Conservation (phyloP, 2,113 vertebrate species). For the Isichthys henryi region DNA sequence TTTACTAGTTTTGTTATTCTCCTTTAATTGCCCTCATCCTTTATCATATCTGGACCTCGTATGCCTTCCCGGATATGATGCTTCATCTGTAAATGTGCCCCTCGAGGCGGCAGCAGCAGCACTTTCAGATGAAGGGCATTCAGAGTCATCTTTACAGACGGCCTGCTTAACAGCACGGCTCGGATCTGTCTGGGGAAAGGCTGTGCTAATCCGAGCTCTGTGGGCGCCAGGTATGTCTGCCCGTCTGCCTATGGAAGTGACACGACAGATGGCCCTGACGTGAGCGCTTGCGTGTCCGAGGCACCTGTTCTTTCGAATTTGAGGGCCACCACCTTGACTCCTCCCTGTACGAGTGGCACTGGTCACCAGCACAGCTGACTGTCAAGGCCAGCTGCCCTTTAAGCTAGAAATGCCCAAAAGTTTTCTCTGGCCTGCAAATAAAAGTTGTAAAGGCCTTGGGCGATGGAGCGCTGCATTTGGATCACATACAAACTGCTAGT, state of each 20-base stretch:
- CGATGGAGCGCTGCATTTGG: background rate
- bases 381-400: conserved; percentile 12
- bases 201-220: background rate
- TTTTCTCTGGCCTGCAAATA: background rate
- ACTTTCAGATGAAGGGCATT: background rate
- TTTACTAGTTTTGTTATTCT: background rate
- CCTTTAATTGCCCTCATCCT: background rate
- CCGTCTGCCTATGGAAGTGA: background rate
- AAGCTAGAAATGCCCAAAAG: background rate
- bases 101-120: background rate
- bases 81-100: background rate
- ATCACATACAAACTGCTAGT: background rate
- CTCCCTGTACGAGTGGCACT: background rate
- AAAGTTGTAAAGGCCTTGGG: background rate
- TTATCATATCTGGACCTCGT: background rate
- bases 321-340: background rate
- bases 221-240: background rate
- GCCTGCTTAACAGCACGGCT: too few relatives aligned
- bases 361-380: conserved; percentile 21
- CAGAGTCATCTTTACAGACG: background rate
- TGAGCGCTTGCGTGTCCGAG: background rate
- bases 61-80: background rate
- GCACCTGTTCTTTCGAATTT: conserved; percentile 20
- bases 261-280: background rate
- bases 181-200: too few relatives aligned